phyloP scores from a whole-genome alignment of 2,888 invertebrate species.

The Cecidostiba fungosa region DNA sequence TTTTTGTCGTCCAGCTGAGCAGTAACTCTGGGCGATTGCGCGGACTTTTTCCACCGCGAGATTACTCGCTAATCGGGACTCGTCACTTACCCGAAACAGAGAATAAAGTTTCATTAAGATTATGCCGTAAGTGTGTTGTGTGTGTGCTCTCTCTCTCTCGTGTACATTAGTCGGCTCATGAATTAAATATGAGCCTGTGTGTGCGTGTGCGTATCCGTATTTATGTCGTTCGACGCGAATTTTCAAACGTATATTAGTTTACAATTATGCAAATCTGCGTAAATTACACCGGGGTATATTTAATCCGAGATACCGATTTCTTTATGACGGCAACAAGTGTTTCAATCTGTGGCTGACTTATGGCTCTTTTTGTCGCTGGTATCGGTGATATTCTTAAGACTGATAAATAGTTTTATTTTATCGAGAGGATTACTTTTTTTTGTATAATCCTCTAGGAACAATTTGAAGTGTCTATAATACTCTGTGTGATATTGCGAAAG shows the following conservation, averaged over 20 bases:
- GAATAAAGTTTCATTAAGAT: conserved; percentile 65
- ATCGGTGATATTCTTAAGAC: neutral
- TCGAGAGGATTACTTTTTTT: neutral
- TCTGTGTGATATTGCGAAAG: neutral
- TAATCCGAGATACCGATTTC: conserved; percentile 23
- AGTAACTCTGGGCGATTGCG: conserved; percentile 47
- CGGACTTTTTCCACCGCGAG: conserved; percentile 21
- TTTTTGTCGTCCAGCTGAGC: conserved; percentile 6
- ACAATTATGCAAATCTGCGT: conserved; percentile 55
- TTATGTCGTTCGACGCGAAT: conserved; percentile 34
- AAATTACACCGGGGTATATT: conserved; percentile 31
- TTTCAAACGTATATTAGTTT: conserved; percentile 54
- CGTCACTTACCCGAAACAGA: conserved; percentile 70
- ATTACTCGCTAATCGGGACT: conserved; percentile 55
- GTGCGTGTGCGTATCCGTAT: conserved; percentile 30
- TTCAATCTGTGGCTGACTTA: conserved; percentile 48
- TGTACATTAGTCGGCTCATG: conserved; percentile 51
- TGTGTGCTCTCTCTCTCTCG: neutral
- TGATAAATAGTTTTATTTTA: neutral
- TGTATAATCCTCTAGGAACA: neutral
- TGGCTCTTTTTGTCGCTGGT: neutral
- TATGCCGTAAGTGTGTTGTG: conserved; percentile 32
- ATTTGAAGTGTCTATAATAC: neutral
- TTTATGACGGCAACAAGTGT: conserved; percentile 36
- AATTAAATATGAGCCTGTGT: conserved; percentile 51